Evolutionary conservation across 2,113 vertebrate genomes (phyloP), one percentile per base, ranked within the genome.

Genomic region (Myrmecobius fasciatus): DNA sequence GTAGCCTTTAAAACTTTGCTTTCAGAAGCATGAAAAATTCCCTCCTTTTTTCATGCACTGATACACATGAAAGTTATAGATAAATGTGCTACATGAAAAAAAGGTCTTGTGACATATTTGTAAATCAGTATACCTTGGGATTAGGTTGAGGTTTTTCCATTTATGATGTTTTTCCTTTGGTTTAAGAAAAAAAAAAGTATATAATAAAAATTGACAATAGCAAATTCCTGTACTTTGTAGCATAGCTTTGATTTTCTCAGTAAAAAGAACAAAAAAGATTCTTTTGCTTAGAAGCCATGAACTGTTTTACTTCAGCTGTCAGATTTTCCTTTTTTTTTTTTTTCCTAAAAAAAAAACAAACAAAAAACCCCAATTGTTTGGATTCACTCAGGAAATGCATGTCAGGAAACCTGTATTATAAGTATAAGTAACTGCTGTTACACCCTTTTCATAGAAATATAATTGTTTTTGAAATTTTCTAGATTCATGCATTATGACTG

Each of bases 331-430:
- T 53, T 83, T 22, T 22, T 56, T 43, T 51, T 51, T 51, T 51
- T 51, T 51, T 51, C 49, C 49, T 51, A 51, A 51, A 51, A 83
- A 83, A 43, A 43, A 95, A 97, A 98, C 98, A 96, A 67, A 67
- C 31, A 36, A 95, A 98, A 98, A 98, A 96, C n/a, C n/a, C n/a
- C 89, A 97, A 97, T 98, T 97, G 98, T 98, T 98, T 98, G 98
- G 98, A 94, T 98, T 98, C 98, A 98, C 98, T 99, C 98, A 98
- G 98, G 98, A 98, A 98, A 98, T 98, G 98, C 98, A 98, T 98
- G 98, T 98, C 98, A 98, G 98, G 98, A 98, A 98, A 98, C 96
- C 95, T 98, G 98, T 98, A 98, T 96, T 97, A 97, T 98, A 98
- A 98, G 96, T 98, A 98, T 97, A 97, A 97, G 97, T 98, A 98